These are phyloP conservation scores for Reinhardtius hippoglossoides DNA, from an alignment of 2,113 vertebrate species.

Conservation along the genomic window DNA sequence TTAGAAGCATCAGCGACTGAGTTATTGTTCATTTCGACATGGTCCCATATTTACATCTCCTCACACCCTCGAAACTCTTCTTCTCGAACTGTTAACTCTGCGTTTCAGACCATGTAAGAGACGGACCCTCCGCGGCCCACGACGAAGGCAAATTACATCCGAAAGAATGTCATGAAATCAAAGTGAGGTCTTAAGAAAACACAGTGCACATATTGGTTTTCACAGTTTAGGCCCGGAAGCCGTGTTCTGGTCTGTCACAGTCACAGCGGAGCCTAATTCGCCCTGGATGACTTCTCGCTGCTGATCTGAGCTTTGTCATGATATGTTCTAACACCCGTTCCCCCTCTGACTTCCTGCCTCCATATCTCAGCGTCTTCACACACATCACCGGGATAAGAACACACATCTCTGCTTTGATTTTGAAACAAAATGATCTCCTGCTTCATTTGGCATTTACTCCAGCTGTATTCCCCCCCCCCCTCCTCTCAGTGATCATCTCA, in stretches of 20 bases:
- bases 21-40: neutral
- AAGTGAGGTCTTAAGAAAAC: conserved; percentile 46
- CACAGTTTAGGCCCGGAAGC: conserved; percentile 60
- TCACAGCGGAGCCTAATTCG: conserved; percentile 69
- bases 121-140: neutral
- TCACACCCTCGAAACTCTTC: conserved; percentile 23
- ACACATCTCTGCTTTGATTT: conserved; percentile 62
- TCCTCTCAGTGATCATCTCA: conserved; percentile 36
- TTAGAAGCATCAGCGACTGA: neutral
- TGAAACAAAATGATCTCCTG: conserved; percentile 60
- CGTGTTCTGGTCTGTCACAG: conserved; percentile 54
- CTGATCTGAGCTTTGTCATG: conserved; percentile 68
- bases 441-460: conserved; percentile 78
- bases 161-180: conserved; percentile 54
- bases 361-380: conserved; percentile 43
- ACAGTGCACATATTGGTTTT: conserved; percentile 34
- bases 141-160: conserved; percentile 52
- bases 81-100: conserved; percentile 34
- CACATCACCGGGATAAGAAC: conserved; percentile 26
- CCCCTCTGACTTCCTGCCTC: conserved; percentile 11
- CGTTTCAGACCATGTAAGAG: neutral
- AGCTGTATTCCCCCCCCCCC: conserved; percentile 45
- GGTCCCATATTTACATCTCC: neutral
- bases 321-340: conserved; percentile 62
- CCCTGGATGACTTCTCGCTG: conserved; percentile 57